Evolutionary conservation across 2,888 invertebrate species (phyloP).

Genomic region (Philonicus albiceps): DNA sequence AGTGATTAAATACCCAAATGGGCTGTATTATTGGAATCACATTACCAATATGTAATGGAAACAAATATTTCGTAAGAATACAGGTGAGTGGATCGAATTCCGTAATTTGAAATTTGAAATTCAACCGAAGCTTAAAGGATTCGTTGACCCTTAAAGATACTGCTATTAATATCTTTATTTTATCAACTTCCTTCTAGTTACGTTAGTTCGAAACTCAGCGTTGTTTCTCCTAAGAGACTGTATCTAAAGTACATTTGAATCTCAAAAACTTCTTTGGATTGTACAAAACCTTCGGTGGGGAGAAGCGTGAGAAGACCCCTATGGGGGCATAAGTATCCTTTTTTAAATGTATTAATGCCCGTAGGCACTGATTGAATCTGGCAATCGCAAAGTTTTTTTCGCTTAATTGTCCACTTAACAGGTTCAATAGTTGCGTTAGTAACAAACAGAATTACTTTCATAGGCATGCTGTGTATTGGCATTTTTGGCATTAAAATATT

Average conservation of each 20-base stretch:
- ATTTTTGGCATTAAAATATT: slow-evolving; percentile 40
- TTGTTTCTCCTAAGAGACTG: slow-evolving; percentile 28
- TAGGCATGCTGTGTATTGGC: slow-evolving; percentile 40
- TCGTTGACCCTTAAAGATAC: background rate
- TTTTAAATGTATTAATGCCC: slow-evolving; percentile 38
- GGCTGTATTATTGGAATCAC: slow-evolving; percentile 23
- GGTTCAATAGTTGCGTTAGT: background rate
- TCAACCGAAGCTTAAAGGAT: background rate
- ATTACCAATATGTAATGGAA: slow-evolving; percentile 30
- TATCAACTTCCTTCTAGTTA: background rate
- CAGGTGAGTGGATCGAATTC: slow-evolving; percentile 45
- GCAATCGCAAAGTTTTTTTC: slow-evolving; percentile 43
- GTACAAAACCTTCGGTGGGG: background rate
- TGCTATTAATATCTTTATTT: background rate
- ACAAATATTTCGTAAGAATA: slow-evolving; percentile 39
- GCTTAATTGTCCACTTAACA: slow-evolving; percentile 39
- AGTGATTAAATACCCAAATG: slow-evolving; percentile 47
- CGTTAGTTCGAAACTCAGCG: slow-evolving; percentile 39
- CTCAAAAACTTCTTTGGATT: background rate
- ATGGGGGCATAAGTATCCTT: slow-evolving; percentile 40
- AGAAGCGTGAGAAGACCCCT: slow-evolving; percentile 34
- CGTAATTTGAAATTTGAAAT: slow-evolving; percentile 36
- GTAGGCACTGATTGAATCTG: background rate
- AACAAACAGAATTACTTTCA: slow-evolving; percentile 41
- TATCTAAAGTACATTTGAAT: slow-evolving; percentile 37